phyloP scores from a whole-genome alignment of 2,797 vertebrate genomes.

The Syngnathus acus region DNA sequence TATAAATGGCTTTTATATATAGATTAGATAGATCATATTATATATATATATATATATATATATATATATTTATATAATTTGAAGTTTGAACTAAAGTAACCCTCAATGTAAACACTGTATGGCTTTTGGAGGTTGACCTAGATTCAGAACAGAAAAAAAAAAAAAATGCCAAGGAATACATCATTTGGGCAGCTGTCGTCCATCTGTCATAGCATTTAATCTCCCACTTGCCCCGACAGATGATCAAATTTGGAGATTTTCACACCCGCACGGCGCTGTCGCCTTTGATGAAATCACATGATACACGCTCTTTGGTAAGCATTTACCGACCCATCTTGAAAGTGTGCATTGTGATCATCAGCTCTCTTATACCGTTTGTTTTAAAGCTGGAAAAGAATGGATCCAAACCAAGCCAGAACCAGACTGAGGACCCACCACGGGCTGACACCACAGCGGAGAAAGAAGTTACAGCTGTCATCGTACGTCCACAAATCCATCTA shows the following conservation, averaged over 20 bases:
- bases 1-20: no score
- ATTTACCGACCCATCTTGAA: constrained; percentile 3
- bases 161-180: constrained; percentile 13
- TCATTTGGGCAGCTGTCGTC: constrained; percentile 16
- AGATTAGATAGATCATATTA: no score
- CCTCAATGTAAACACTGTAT: not conserved
- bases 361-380: constrained; percentile 6
- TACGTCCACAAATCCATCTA: constrained; percentile 23
- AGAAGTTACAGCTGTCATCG: constrained; percentile 48
- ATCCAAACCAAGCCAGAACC: constrained; percentile 53
- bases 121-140: constrained; percentile 26
- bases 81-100: not conserved
- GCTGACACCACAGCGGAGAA: constrained; percentile 73
- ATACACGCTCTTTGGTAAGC: constrained; percentile 43
- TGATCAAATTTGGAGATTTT: constrained; percentile 80
- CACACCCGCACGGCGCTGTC: constrained; percentile 70
- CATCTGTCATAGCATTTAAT: constrained; percentile 50
- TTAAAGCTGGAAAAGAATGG: constrained; percentile 55
- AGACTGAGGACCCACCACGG: constrained; percentile 74
- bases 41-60: no score
- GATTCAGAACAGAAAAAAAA: constrained; percentile 18
- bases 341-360: constrained; percentile 8
- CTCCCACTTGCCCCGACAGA: constrained; percentile 58
- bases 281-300: constrained; percentile 49
- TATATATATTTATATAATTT: no score